Percentiles rank a stretch among this genome's conserved stretches.
phyloP scores from a whole-genome alignment of 1,140 invertebrate genomes.

The Drosophila willistoni region DNA sequence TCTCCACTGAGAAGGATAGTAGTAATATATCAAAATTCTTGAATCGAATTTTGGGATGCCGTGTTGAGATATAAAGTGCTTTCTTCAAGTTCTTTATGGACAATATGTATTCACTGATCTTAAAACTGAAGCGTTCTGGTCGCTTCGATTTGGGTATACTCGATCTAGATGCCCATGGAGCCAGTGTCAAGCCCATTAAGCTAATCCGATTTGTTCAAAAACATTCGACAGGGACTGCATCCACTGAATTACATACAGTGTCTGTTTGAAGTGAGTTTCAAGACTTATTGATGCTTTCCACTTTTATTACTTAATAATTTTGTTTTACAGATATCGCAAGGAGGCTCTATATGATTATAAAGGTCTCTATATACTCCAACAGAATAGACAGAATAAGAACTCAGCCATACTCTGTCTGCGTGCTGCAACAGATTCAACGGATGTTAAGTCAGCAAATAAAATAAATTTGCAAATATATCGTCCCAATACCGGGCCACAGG shows the following conservation, averaged over 20 bases:
- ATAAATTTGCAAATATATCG: slow-evolving; percentile 52
- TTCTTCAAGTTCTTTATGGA: slow-evolving; percentile 99
- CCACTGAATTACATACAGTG: slow-evolving; percentile 95
- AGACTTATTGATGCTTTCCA: no score
- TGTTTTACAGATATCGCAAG: slow-evolving; percentile 30
- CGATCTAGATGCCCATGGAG: slow-evolving; percentile 95
- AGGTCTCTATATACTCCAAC: slow-evolving; percentile 56
- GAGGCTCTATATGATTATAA: slow-evolving; percentile 41
- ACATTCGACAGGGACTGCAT: slow-evolving; percentile 94
- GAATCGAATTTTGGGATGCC: slow-evolving; percentile 98
- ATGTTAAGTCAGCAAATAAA: slow-evolving; percentile 13
- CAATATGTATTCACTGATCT: slow-evolving; percentile 93
- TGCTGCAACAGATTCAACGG: background rate
- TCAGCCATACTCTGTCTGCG: slow-evolving; percentile 55
- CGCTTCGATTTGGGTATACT: slow-evolving; percentile 95
- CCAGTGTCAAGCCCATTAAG: slow-evolving; percentile 91
- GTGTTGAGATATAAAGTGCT: slow-evolving; percentile 97
- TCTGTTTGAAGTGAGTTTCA: slow-evolving; percentile 88
- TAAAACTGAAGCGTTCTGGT: slow-evolving; percentile 90
- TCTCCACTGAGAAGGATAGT: slow-evolving; percentile 96
- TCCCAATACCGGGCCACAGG: slow-evolving; percentile 63
- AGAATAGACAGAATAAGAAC: slow-evolving; percentile 49
- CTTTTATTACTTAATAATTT: background rate
- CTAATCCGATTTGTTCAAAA: slow-evolving; percentile 91
- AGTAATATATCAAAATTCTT: slow-evolving; percentile 99